Percentiles rank a stretch among this genome's conserved stretches.
Conservation (phyloP, 2,113 vertebrate species). For the Strix aluco region DNA sequence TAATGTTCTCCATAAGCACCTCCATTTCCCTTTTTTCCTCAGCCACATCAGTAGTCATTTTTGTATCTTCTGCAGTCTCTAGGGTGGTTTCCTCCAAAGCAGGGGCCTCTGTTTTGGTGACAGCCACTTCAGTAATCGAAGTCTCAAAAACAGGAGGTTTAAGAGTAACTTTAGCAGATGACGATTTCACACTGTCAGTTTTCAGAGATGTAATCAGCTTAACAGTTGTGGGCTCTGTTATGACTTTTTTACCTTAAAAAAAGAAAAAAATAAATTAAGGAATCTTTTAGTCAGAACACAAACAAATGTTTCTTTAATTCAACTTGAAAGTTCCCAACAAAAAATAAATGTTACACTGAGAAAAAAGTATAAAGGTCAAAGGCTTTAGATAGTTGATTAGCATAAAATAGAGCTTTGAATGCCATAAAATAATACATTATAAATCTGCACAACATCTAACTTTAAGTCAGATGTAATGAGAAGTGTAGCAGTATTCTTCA, state of each 20-base stretch:
- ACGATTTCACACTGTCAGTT: constrained; percentile 47
- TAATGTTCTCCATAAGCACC: constrained; percentile 37
- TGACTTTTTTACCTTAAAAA: constrained; percentile 76
- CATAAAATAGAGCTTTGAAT: neutral
- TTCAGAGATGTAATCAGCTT: constrained; percentile 69
- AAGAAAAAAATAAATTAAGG: constrained; percentile 31
- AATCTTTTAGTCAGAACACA: constrained; percentile 53
- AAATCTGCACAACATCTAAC: neutral
- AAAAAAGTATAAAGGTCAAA: neutral
- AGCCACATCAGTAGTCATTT: constrained; percentile 13
- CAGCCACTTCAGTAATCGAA: constrained; percentile 38
- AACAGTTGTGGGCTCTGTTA: constrained; percentile 72
- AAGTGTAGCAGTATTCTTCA: neutral
- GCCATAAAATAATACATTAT: neutral
- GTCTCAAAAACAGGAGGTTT: constrained; percentile 24
- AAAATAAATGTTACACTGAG: neutral
- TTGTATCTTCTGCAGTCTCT: constrained; percentile 43
- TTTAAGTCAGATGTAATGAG: neutral
- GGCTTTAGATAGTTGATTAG: neutral
- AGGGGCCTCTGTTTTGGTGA: constrained; percentile 24
- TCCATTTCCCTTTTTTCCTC: constrained; percentile 58
- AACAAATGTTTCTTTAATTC: neutral
- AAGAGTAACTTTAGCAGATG: constrained; percentile 39
- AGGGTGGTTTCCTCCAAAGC: constrained; percentile 49
- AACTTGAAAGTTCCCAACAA: neutral